Evolutionary conservation across 92 coral and sea anemone species (phyloP).

Genomic region (Nematostella vectensis): DNA sequence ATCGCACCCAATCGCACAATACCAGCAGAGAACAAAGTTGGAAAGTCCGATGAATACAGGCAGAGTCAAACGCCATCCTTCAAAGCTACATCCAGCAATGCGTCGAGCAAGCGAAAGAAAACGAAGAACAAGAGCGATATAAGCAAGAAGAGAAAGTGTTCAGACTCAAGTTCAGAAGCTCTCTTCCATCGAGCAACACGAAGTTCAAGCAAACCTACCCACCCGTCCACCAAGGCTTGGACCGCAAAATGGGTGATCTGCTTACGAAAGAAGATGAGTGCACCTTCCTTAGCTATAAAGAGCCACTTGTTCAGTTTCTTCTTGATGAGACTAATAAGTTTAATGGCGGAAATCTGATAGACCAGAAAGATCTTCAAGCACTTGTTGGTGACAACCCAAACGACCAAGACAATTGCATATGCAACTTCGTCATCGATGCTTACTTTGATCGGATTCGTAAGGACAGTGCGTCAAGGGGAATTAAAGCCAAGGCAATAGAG

Average conservation of each 20-base stretch:
- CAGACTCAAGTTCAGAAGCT: neutral
- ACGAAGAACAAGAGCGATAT: neutral
- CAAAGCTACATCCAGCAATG: too few species aligned
- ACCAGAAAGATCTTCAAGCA: conserved; percentile 18
- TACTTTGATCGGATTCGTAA: conserved; percentile 19
- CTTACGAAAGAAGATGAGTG: conserved; percentile 17
- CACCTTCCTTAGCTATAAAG: conserved; percentile 19
- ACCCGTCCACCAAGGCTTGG: neutral
- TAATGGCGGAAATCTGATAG: conserved; percentile 26
- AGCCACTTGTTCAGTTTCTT: conserved; percentile 41
- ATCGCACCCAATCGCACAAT: too few species aligned
- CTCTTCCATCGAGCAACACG: neutral
- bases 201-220: neutral
- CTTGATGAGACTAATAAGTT: conserved; percentile 35
- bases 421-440: conserved; percentile 45
- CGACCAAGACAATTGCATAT: conserved; percentile 38
- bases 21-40: too few species aligned
- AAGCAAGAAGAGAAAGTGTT: neutral
- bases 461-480: conserved; percentile 5
- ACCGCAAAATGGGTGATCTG: neutral
- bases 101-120: neutral
- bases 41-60: too few species aligned
- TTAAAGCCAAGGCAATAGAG: conserved; percentile 12
- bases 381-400: conserved; percentile 21
- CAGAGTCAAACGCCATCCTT: too few species aligned